Base-by-base conservation (phyloP, 2,888 invertebrate species). In the Cosmorhoe ocellata region DNA sequence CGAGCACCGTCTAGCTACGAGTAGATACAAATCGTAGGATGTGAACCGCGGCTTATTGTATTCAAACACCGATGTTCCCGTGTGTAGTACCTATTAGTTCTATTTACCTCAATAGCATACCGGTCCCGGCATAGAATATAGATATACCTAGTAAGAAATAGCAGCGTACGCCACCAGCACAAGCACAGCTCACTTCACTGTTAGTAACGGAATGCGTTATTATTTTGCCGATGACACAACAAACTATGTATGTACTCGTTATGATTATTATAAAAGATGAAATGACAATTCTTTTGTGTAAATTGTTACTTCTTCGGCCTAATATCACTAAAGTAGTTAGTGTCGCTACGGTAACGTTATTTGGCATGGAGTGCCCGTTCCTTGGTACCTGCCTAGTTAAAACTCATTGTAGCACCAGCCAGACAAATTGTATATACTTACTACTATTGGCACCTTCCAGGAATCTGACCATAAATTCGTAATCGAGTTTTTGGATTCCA, bases 131-230 rank as follows among this genome's bases (percentile, higher is more conserved):
- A 32, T 27, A 53, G 43, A 43, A 43, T 48, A 53, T 37, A 33
- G n/a, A n/a, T n/a, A n/a, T n/a, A n/a, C n/a, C n/a, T 37, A 33
- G 14, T 51, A 14, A 3, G 12, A 47, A 36, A 76, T 81, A 76
- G 61, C 63, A 64, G 69, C 61, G 66, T 64, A 63, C 66, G 68
- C 72, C 66, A 69, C 72, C 66, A 69, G 73, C 76, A 79, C 74
- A 66, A 67, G 73, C 78, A 79, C 63, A 72, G 72, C 18, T 18
- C n/a, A 69, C 69, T 69, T 63, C 72, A 79, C 79, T 74, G 79
- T 79, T 79, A 77, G 56, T 86, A 87, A 87, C 85, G 85, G 87
- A 67, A 78, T 69, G 61, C 47, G 71, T 75, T 76, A 80, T 80
- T 81, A 81, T 79, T 18, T 66, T 71, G 59, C 61, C 72, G 71